phyloP scores from a whole-genome alignment of 1,140 invertebrate species.

The Aporrectodea caliginosa region DNA sequence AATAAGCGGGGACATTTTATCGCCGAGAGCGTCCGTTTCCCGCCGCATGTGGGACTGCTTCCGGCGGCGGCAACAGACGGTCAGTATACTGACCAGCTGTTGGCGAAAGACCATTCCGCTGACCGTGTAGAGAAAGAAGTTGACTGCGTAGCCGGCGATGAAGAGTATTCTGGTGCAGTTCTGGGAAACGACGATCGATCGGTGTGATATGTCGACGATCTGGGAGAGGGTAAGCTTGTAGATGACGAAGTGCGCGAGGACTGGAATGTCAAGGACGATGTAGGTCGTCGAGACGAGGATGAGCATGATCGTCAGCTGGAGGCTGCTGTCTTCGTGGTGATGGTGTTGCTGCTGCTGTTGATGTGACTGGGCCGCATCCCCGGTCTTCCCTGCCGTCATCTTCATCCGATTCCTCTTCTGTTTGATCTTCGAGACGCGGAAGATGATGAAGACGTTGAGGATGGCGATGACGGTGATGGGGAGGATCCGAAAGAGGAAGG shows the following conservation, averaged over 20 bases:
- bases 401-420: background rate
- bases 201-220: background rate
- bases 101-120: constrained; percentile 17
- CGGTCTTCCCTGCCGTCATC: no score
- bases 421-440: constrained; percentile 15
- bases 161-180: constrained; percentile 15
- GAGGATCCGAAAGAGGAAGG: constrained; percentile 11
- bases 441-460: constrained; percentile 23
- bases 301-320: constrained; percentile 23
- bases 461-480: constrained; percentile 11
- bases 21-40: no score
- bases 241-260: constrained; percentile 10
- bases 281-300: constrained; percentile 23
- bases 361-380: background rate
- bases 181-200: background rate
- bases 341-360: background rate
- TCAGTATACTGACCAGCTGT: constrained; percentile 6
- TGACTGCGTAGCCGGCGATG: constrained; percentile 11
- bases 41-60: no score
- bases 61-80: background rate
- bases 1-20: no score
- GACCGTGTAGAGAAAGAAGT: constrained; percentile 27
- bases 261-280: constrained; percentile 5
- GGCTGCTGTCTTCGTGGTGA: constrained; percentile 7
- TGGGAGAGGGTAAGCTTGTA: background rate